phyloP scores from a whole-genome alignment of 64 coral and sea anemone species.

The Stichodactyla helianthus region DNA sequence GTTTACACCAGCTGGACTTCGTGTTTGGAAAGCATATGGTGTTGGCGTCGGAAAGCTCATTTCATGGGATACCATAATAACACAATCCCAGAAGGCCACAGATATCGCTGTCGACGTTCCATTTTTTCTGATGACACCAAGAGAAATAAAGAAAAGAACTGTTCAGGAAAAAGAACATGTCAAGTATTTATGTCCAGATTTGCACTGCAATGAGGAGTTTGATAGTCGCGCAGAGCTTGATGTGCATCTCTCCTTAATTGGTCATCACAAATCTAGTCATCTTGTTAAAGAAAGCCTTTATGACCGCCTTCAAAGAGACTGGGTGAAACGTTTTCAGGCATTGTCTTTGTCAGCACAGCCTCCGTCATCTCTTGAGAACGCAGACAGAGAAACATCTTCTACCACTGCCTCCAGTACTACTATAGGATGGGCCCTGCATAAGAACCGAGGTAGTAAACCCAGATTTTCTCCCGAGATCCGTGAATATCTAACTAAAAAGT shows the following conservation, averaged over 20 bases:
- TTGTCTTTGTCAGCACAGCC: not conserved
- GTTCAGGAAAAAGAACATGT: not conserved
- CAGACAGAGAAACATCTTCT: not conserved
- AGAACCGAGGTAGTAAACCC: not conserved
- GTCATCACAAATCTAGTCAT: not conserved
- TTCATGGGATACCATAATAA: too few relatives aligned
- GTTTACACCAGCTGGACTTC: too few relatives aligned
- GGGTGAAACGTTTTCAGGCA: slow-evolving; percentile 16
- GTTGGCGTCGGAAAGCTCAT: too few relatives aligned
- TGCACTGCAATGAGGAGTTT: slow-evolving; percentile 40
- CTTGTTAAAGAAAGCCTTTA: slow-evolving; percentile 22
- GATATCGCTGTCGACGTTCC: slow-evolving; percentile 3
- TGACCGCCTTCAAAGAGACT: slow-evolving; percentile 27
- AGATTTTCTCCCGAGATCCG: too few relatives aligned
- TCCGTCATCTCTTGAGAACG: slow-evolving; percentile 8
- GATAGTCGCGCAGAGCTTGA: slow-evolving; percentile 33
- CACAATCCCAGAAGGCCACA: too few relatives aligned
- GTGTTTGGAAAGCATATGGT: too few relatives aligned
- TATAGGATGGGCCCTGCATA: slow-evolving; percentile 43
- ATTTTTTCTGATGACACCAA: not conserved
- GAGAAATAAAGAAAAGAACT: not conserved
- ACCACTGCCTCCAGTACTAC: not conserved
- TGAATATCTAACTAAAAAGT: too few relatives aligned
- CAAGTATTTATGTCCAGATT: slow-evolving; percentile 40
- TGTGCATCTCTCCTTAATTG: slow-evolving; percentile 35